phyloP scores from a whole-genome alignment of 23 tunicate species.

The Phallusia fumigata region DNA sequence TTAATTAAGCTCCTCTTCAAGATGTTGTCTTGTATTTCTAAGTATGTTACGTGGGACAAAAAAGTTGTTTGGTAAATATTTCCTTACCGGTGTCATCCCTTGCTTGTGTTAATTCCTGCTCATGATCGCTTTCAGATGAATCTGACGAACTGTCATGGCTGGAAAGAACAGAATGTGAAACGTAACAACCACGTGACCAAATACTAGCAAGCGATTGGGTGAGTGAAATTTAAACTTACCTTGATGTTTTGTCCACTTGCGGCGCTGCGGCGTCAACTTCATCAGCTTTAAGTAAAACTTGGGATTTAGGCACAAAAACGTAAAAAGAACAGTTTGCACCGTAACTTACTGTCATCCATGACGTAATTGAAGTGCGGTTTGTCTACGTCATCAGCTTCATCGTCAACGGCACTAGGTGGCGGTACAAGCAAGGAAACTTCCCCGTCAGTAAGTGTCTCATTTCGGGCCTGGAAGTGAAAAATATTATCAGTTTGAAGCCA shows the following conservation, averaged over 20 bases:
- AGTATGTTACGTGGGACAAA: too few relatives aligned
- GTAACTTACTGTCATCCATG: conserved; percentile 32
- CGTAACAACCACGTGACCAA: background rate
- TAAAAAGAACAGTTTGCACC: background rate
- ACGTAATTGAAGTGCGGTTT: conserved; percentile 79
- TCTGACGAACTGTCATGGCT: background rate
- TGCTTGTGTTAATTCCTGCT: background rate
- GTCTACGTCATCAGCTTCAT: conserved; percentile 24
- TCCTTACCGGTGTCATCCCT: background rate
- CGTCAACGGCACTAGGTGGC: conserved; percentile 23
- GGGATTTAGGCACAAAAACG: background rate
- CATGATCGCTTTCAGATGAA: background rate
- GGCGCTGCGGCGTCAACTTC: conserved; percentile 3
- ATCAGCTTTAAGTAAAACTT: background rate
- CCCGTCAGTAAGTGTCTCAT: background rate
- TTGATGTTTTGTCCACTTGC: background rate
- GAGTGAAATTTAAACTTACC: background rate
- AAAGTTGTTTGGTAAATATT: too few relatives aligned
- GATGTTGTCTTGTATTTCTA: too few relatives aligned
- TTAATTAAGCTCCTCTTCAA: too few relatives aligned
- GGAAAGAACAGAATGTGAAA: background rate
- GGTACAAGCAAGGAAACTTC: background rate
- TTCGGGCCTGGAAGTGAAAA: background rate
- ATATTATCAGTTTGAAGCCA: background rate
- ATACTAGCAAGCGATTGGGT: background rate